A percentile compares a stretch with the other conserved stretches of the same genome.
These are phyloP conservation scores for Pogona vitticeps DNA, from an alignment of 2,113 vertebrate genomes.

Conservation along the genomic window DNA sequence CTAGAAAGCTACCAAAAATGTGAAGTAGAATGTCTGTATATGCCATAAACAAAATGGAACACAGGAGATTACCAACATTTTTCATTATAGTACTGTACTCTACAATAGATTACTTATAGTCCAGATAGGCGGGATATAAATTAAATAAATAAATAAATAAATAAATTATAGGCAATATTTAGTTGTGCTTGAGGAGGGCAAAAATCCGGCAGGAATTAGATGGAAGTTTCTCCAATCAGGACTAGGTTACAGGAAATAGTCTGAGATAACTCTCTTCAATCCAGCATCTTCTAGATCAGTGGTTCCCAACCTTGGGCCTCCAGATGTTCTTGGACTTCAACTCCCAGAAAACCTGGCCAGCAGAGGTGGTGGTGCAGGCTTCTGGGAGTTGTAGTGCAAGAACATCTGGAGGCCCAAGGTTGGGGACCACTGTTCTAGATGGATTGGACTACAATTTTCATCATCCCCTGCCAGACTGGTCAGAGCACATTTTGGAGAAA, in stretches of 20 bases:
- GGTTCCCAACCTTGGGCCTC: no score
- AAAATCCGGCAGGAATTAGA: neutral
- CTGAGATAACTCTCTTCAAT: neutral
- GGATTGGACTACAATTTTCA: neutral
- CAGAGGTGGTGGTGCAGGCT: no score
- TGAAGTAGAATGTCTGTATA: neutral
- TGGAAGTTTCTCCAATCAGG: neutral
- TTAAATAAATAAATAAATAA: no score
- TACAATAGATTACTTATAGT: no score
- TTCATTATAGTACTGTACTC: no score
- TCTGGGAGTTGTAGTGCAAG: no score
- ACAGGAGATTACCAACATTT: neutral
- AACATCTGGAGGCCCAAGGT: no score
- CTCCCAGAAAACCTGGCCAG: no score
- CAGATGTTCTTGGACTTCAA: no score
- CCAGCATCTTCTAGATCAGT: neutral
- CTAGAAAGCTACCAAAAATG: neutral
- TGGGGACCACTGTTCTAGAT: no score
- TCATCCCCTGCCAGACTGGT: neutral
- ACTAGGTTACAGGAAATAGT: neutral
- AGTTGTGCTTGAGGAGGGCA: neutral
- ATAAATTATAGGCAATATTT: neutral
- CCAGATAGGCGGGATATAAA: no score
- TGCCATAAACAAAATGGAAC: neutral
- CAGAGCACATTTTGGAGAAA: neutral